Conservation (phyloP, 2,888 invertebrate genomes). For the Abrostola triplasia region DNA sequence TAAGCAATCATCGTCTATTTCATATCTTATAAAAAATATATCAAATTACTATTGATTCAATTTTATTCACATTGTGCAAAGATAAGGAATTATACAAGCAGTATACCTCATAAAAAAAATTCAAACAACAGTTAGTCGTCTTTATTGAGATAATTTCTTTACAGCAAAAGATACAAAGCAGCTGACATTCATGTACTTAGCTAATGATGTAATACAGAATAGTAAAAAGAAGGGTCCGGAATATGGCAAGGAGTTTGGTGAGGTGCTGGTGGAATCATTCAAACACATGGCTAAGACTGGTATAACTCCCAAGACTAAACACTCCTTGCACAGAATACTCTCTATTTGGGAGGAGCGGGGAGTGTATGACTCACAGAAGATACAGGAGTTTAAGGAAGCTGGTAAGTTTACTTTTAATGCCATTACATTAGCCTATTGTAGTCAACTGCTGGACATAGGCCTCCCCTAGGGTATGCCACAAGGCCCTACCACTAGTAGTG, state of each 20-base stretch:
- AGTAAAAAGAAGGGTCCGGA: conserved; percentile 99
- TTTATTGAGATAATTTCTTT: conserved; percentile 32
- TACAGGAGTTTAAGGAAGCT: conserved; percentile 93
- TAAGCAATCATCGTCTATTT: too few species aligned
- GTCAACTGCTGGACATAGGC: too few species aligned
- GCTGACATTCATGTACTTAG: conserved; percentile 98
- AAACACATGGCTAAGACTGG: conserved; percentile 93
- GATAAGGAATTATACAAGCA: neutral
- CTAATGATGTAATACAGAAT: conserved; percentile 99
- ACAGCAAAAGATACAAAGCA: conserved; percentile 95
- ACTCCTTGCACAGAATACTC: conserved; percentile 93
- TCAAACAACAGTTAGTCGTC: neutral
- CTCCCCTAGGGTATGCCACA: too few species aligned
- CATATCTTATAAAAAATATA: too few species aligned
- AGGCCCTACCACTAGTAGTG: too few species aligned
- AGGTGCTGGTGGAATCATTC: conserved; percentile 94
- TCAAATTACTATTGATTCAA: too few species aligned
- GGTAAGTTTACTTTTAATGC: conserved; percentile 66
- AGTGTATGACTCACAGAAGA: conserved; percentile 94
- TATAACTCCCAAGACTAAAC: conserved; percentile 94
- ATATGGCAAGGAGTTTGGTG: conserved; percentile 95
- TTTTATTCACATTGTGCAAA: too few species aligned
- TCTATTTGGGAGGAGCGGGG: conserved; percentile 97
- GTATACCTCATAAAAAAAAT: too few species aligned
- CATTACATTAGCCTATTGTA: too few species aligned